Base-by-base conservation (phyloP, 2,888 invertebrate genomes). In the Ceramica pisi region DNA sequence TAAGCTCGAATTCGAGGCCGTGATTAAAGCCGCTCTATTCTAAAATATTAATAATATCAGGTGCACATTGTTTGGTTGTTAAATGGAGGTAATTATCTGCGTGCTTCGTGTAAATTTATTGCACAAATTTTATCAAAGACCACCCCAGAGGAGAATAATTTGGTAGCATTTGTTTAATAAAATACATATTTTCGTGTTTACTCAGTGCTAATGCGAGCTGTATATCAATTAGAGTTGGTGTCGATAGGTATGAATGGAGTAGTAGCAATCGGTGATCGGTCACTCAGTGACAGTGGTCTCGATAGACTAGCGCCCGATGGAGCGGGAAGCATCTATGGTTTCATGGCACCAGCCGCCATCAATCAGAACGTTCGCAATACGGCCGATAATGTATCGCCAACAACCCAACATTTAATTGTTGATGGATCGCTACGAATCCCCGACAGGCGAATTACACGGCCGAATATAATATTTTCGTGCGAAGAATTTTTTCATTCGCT, bases 371-470 rank as follows among this genome's bases (percentile, higher is more conserved):
- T 92, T 93, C 85, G 92, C 91, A 92, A 91, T 91, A 90, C 89
- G 86, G 84, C 91, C 90, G 93, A 94, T 95, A 94, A 94, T 93
- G 93, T 93, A 94, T 94, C 92, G 91, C 89, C 92, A 94, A 94
- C 94, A 92, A 91, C 90, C 90, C 90, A 91, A 89, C 90, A 90
- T 94, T 94, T 95, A 96, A 95, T 96, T 95, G 94, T 90, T 96
- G 95, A 95, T 95, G 92, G 95, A 96, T 95, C 89, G 88, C 86
- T 84, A 75, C 79, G 86, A 86, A 84, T 80, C 83, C 84, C 86
- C 84, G 89, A 87, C 88, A 88, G 86, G 82, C 87, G 91, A 90
- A 94, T 92, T 92, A 92, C 90, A 93, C 88, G 90, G 89, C 80
- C 85, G 88, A 92, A 71, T 80, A 82, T 85, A 67, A 84, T 86